Evolutionary conservation across 2,797 vertebrate species (phyloP).

Genomic region (Takifugu rubripes): DNA sequence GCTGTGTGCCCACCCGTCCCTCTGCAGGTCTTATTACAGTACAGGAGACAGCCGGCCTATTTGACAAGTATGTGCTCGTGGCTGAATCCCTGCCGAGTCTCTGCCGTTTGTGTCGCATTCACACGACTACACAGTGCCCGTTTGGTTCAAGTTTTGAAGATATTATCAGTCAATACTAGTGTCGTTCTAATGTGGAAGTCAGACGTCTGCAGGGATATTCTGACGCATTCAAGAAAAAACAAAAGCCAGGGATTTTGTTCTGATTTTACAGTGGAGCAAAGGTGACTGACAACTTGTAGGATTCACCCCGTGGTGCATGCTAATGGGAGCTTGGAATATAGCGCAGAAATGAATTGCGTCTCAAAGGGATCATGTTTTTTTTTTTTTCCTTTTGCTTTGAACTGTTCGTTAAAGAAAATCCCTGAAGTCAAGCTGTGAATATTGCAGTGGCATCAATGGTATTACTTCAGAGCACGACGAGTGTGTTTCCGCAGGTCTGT

Average conservation of each 20-base stretch:
- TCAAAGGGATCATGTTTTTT: conserved; percentile 38
- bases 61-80: conserved; percentile 16
- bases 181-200: conserved; percentile 24
- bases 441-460: conserved; percentile 44
- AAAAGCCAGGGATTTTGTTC: conserved; percentile 46
- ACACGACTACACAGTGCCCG: conserved; percentile 31
- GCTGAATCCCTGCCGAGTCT: conserved; percentile 32
- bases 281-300: conserved; percentile 60
- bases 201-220: conserved; percentile 14
- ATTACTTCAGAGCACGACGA: conserved; percentile 28
- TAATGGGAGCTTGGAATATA: conserved; percentile 52
- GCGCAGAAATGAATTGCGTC: conserved; percentile 51
- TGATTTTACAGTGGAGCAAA: conserved; percentile 56
- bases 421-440: conserved; percentile 52
- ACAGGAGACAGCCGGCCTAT: conserved; percentile 59
- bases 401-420: conserved; percentile 60
- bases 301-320: conserved; percentile 44
- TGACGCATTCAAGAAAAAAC: conserved; percentile 27
- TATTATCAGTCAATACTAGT: conserved; percentile 5
- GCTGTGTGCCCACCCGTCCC: conserved; percentile 12
- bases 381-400: conserved; percentile 50
- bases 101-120: conserved; percentile 31
- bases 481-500: conserved; percentile 15
- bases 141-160: conserved; percentile 33
- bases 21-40: conserved; percentile 48